Percentiles rank a stretch among this genome's conserved stretches.
These are phyloP conservation scores for Arctia plantaginis DNA, from an alignment of 2,888 invertebrate genomes.

Conservation along the genomic window DNA sequence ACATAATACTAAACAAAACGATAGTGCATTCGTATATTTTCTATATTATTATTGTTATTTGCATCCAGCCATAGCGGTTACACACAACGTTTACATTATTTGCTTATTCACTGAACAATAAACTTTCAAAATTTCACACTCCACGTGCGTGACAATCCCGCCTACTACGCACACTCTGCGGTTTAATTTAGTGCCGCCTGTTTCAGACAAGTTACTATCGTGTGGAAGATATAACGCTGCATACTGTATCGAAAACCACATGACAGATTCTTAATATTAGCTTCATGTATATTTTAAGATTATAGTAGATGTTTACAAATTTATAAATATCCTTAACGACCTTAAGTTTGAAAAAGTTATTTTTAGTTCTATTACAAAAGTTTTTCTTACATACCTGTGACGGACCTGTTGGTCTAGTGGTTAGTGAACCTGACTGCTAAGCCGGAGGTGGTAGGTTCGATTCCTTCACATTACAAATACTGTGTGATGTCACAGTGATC, in stretches of 20 bases:
- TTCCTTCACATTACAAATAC: too few species aligned
- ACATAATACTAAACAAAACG: neutral
- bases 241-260: neutral
- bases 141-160: neutral
- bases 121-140: conserved; percentile 5
- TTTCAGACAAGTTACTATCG: conserved; percentile 11
- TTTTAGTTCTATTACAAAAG: too few species aligned
- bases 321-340: too few species aligned
- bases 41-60: neutral
- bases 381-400: too few species aligned
- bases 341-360: too few species aligned
- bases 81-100: neutral
- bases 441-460: too few species aligned
- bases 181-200: conserved; percentile 34
- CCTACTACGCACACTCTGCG: conserved; percentile 17
- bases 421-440: too few species aligned
- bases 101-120: neutral
- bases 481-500: too few species aligned
- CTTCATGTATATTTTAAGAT: neutral
- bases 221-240: neutral
- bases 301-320: too few species aligned
- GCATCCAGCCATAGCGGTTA: neutral
- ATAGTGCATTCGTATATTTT: neutral
- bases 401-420: too few species aligned
- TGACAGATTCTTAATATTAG: neutral